phyloP scores from a whole-genome alignment of 2,113 vertebrate species.

The Tonatia bakeri region DNA sequence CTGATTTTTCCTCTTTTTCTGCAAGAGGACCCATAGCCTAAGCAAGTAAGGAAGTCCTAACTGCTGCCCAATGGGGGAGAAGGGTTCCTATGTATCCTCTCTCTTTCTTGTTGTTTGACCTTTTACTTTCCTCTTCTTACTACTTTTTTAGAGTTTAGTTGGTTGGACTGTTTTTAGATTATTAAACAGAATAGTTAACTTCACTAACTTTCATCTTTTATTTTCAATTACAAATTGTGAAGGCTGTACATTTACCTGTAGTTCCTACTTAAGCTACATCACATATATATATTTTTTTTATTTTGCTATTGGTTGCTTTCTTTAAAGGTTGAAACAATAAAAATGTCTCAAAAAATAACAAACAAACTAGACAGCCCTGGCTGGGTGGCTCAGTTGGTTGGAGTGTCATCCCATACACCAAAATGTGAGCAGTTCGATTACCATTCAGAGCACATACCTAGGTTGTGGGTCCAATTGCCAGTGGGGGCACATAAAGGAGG shows the following conservation, averaged over 20 bases:
- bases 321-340: not conserved
- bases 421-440: too few relatives aligned
- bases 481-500: too few relatives aligned
- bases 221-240: not conserved
- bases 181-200: not conserved
- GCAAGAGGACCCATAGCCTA: not conserved
- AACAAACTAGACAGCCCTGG: not conserved
- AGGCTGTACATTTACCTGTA: not conserved
- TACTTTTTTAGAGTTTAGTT: not conserved
- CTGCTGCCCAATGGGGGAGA: not conserved
- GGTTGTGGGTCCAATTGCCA: too few relatives aligned
- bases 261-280: not conserved
- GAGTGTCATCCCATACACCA: too few relatives aligned
- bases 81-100: not conserved
- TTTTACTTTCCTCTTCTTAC: not conserved
- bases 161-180: not conserved
- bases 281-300: not conserved
- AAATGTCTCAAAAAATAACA: not conserved
- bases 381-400: too few relatives aligned
- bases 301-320: not conserved
- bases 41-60: not conserved
- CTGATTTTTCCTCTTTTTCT: not conserved
- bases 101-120: not conserved
- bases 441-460: too few relatives aligned
- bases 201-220: not conserved